Percentiles rank a stretch among this genome's conserved stretches.
phyloP scores from a whole-genome alignment of 2,113 vertebrate species.

The Anseranas semipalmata region DNA sequence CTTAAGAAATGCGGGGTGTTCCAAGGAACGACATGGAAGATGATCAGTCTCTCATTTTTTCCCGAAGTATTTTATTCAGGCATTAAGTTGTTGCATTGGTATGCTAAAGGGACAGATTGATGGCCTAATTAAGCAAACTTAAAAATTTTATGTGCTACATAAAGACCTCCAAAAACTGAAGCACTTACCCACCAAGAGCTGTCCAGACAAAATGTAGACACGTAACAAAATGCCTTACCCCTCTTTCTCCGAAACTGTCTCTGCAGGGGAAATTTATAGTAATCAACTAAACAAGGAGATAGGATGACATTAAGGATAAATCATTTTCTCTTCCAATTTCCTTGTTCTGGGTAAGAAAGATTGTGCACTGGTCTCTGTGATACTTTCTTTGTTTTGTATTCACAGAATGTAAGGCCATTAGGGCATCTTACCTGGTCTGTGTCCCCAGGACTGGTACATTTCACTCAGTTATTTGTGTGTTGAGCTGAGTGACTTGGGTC shows the following conservation, averaged over 20 bases:
- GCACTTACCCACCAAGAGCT: background rate
- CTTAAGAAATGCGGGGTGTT: background rate
- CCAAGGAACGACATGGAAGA: background rate
- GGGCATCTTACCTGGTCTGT: background rate
- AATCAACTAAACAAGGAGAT: background rate
- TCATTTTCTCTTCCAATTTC: background rate
- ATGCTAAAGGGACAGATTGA: background rate
- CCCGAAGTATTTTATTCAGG: background rate
- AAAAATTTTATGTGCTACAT: background rate
- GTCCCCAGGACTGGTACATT: background rate
- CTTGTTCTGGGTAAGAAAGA: background rate
- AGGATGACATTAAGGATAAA: background rate
- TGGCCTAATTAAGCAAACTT: background rate
- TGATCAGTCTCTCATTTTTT: background rate
- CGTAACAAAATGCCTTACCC: background rate
- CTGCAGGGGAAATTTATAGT: background rate
- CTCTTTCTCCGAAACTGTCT: background rate
- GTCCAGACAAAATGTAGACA: background rate
- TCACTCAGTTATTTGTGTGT: background rate
- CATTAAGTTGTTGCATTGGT: background rate
- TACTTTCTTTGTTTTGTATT: background rate
- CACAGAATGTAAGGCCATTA: background rate
- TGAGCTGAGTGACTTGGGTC: background rate
- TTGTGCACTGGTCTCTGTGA: fast-evolving
- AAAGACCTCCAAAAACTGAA: background rate